phyloP scores from a whole-genome alignment of 2,888 invertebrate species.

The Balanococcus diminutus region DNA sequence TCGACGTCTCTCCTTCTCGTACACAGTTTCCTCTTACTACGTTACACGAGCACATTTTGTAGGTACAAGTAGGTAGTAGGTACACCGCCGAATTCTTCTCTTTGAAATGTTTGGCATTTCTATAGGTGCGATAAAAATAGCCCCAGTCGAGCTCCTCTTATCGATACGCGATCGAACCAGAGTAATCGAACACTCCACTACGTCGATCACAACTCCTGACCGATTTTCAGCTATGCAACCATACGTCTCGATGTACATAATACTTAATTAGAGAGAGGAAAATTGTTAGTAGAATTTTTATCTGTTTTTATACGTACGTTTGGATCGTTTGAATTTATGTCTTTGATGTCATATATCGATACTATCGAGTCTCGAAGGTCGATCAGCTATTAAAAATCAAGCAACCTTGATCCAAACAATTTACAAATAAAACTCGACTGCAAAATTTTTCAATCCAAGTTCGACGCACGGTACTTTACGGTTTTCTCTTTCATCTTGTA shows the following conservation, averaged over 20 bases:
- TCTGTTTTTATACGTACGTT: background rate
- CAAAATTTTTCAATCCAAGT: background rate
- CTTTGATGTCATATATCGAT: conserved; percentile 24
- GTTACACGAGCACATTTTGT: background rate
- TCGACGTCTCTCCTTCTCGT: background rate
- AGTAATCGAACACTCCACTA: background rate
- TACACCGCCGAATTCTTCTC: background rate
- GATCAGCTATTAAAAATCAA: background rate
- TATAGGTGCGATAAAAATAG: conserved; percentile 2
- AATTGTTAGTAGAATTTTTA: background rate
- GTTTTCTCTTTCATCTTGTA: background rate
- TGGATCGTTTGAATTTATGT: background rate
- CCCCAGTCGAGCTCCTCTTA: background rate
- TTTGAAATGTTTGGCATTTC: conserved; percentile 32
- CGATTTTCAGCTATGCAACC: background rate
- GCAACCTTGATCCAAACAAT: conserved; percentile 9
- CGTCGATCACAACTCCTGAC: background rate
- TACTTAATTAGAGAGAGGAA: background rate
- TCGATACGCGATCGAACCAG: conserved; percentile 11
- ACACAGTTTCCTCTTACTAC: background rate
- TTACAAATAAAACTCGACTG: background rate
- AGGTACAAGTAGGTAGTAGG: too few relatives aligned
- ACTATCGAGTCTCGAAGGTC: background rate
- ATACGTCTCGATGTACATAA: background rate
- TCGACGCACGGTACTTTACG: background rate